Percentiles rank a stretch among this genome's conserved stretches.
Conservation (phyloP, 2,797 vertebrate species). For the Micropoecilia bifurca region DNA sequence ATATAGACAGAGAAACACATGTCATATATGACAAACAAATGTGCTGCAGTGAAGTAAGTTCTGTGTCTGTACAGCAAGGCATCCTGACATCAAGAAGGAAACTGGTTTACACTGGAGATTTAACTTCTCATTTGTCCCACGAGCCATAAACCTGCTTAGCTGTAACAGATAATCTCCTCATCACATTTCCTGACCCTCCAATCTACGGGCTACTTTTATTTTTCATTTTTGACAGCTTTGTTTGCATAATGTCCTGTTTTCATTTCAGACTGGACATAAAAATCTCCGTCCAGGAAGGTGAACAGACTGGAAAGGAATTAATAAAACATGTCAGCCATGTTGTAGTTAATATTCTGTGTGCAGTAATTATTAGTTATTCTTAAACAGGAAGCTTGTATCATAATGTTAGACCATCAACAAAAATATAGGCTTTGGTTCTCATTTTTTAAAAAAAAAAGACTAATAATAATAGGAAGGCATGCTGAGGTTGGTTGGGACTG, state of each 20-base stretch:
- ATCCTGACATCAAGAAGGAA: conserved; percentile 25
- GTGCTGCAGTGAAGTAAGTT: not conserved
- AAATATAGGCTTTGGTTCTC: not conserved
- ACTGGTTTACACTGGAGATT: conserved; percentile 43
- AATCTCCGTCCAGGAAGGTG: not conserved
- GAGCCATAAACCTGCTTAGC: conserved; percentile 57
- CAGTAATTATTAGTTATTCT: not conserved
- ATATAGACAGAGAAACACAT: not conserved
- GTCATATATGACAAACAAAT: not conserved
- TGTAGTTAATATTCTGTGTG: not conserved
- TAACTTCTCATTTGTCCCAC: conserved; percentile 54
- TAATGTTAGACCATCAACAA: not conserved
- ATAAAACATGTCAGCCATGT: not conserved
- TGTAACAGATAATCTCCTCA: conserved; percentile 60
- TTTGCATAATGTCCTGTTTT: conserved; percentile 19
- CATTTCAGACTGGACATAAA: conserved; percentile 2
- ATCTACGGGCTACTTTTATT: conserved; percentile 42
- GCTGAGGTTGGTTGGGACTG: not conserved
- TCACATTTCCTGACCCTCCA: conserved; percentile 59
- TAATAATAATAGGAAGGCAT: not conserved
- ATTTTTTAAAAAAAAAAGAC: not conserved
- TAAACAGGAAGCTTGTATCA: not conserved
- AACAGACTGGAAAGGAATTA: not conserved
- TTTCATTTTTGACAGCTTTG: conserved; percentile 25
- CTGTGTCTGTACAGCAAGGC: not conserved